Conservation (phyloP, 2,888 invertebrate species). For the Aplocera efformata region DNA sequence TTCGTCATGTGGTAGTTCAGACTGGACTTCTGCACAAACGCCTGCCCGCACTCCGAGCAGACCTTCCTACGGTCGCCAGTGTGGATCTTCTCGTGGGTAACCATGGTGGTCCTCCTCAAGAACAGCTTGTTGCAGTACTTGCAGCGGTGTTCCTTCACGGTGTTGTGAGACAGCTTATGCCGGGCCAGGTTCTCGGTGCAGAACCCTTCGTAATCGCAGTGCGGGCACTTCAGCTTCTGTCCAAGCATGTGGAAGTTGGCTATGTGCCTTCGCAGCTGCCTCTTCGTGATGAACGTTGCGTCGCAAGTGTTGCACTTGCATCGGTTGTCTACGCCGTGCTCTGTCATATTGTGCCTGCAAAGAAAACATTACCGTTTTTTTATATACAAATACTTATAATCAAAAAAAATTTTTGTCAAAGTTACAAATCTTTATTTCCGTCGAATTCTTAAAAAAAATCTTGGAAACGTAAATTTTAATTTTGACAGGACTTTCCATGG, state of each 20-base stretch:
- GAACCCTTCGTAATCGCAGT: conserved; percentile 60
- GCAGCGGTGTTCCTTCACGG: conserved; percentile 63
- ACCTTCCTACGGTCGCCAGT: conserved; percentile 62
- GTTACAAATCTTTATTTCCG: too few species aligned
- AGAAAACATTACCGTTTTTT: too few species aligned
- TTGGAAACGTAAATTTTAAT: too few species aligned
- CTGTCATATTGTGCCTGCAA: conserved; percentile 47
- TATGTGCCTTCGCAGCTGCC: conserved; percentile 51
- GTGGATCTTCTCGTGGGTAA: conserved; percentile 60
- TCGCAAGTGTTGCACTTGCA: conserved; percentile 63
- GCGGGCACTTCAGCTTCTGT: conserved; percentile 50
- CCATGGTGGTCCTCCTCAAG: conserved; percentile 51
- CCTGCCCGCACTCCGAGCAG: conserved; percentile 58
- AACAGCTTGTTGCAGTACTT: conserved; percentile 66
- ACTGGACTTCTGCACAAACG: conserved; percentile 70
- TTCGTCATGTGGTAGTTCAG: conserved; percentile 70
- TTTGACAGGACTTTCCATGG: too few species aligned
- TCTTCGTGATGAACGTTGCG: conserved; percentile 50
- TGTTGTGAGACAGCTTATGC: conserved; percentile 63
- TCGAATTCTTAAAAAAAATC: too few species aligned
- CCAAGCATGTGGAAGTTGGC: conserved; percentile 67
- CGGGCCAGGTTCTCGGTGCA: conserved; percentile 52
- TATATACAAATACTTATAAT: too few species aligned
- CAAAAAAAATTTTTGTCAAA: too few species aligned
- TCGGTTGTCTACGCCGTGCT: conserved; percentile 56